These are phyloP conservation scores for Idris sp. DNA, from an alignment of 1,140 invertebrate genomes.

Conservation along the genomic window DNA sequence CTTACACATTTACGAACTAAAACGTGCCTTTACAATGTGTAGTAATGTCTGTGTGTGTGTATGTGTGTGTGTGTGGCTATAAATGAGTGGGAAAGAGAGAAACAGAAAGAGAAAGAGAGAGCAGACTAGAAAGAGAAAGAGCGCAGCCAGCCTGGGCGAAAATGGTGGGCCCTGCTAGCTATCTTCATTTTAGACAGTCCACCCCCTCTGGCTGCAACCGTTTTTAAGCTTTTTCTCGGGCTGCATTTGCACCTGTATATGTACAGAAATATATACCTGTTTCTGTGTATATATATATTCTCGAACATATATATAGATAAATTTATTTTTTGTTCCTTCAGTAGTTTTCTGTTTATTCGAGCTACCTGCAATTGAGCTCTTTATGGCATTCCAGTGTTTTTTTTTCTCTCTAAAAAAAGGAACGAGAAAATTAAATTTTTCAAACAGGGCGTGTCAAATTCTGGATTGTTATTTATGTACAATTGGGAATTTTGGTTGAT, in stretches of 20 bases:
- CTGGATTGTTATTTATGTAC: too few species aligned
- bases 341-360: conserved; percentile 78
- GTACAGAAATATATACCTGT: neutral
- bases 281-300: conserved; percentile 12
- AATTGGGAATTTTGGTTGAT: too few species aligned
- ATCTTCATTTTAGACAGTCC: conserved; percentile 77
- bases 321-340: conserved; percentile 1
- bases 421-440: neutral
- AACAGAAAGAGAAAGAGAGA: conserved; percentile 24
- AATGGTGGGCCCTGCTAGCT: conserved; percentile 71
- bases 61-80: conserved; percentile 42
- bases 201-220: neutral
- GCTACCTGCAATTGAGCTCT: conserved; percentile 74
- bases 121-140: conserved; percentile 6
- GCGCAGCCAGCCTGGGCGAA: conserved; percentile 63
- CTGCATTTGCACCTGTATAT: neutral
- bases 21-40: conserved; percentile 15
- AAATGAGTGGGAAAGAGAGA: conserved; percentile 37
- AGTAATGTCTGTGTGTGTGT: conserved; percentile 7
- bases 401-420: too few species aligned
- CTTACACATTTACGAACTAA: too few species aligned
- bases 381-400: conserved; percentile 27
- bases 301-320: neutral
- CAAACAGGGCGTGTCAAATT: conserved; percentile 19
- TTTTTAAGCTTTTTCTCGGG: neutral